Evolutionary conservation across 2,797 vertebrate genomes (phyloP).

Genomic region (Iguana delicatissima): DNA sequence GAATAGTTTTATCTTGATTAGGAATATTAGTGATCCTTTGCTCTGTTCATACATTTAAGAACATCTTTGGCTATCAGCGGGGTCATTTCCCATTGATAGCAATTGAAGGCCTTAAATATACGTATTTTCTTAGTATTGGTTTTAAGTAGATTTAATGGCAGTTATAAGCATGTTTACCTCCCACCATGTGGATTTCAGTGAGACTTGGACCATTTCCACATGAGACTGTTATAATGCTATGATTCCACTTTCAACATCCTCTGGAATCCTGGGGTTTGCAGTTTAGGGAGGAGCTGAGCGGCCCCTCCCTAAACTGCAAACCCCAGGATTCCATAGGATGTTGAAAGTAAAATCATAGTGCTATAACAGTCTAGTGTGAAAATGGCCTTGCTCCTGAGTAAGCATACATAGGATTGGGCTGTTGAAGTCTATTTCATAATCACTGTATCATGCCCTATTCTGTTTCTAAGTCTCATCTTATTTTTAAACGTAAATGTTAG

Average conservation of each 20-base stretch:
- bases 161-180: not conserved
- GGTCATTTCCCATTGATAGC: not conserved
- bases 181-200: not conserved
- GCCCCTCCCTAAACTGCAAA: no score
- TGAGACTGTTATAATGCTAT: no score
- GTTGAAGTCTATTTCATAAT: not conserved
- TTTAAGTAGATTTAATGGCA: not conserved
- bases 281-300: no score
- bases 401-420: not conserved
- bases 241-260: no score
- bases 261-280: no score
- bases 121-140: not conserved
- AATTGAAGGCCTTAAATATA: not conserved
- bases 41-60: not conserved
- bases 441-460: not conserved
- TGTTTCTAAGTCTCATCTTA: not conserved
- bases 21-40: not conserved
- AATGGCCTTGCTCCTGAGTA: not conserved
- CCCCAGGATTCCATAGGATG: no score
- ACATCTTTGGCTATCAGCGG: not conserved
- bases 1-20: conserved; percentile 6
- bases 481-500: not conserved
- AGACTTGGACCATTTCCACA: no score
- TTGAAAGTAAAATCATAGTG: no score
- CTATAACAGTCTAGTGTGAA: no score